Percentiles rank a stretch among this genome's conserved stretches.
Conservation (phyloP, 35 echinoderm and acorn worm species). For the Apostichopus parvimensis region DNA sequence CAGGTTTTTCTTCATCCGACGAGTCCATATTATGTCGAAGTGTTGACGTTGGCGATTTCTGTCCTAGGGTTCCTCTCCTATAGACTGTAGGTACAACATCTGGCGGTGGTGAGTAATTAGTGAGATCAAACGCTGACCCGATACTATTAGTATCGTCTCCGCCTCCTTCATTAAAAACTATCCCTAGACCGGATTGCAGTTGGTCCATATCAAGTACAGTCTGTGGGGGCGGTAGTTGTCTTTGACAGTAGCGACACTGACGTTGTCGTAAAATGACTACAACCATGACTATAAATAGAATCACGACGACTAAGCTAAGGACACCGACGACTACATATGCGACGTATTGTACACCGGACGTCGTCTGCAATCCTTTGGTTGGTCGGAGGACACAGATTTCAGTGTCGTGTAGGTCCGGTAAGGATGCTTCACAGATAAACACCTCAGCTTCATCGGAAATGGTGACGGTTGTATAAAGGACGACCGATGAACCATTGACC, state of each 20-base stretch:
- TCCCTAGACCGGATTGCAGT: background rate
- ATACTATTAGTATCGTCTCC: slow-evolving; percentile 37
- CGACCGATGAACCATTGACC: slow-evolving; percentile 23
- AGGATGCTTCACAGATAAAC: slow-evolving; percentile 45
- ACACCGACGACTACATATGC: slow-evolving; percentile 42
- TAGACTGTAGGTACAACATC: slow-evolving; percentile 41
- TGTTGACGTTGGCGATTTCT: slow-evolving; percentile 41
- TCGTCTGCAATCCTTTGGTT: background rate
- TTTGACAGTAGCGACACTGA: slow-evolving; percentile 42
- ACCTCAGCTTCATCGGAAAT: slow-evolving; percentile 30
- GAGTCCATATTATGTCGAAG: slow-evolving; percentile 41
- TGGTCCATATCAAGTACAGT: slow-evolving; percentile 48
- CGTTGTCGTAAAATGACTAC: slow-evolving; percentile 19
- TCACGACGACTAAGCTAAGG: slow-evolving; percentile 27
- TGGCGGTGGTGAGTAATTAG: background rate
- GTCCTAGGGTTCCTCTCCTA: background rate
- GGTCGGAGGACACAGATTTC: slow-evolving; percentile 52
- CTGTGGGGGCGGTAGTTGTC: slow-evolving; percentile 12
- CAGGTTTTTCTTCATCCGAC: slow-evolving; percentile 39
- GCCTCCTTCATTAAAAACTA: background rate
- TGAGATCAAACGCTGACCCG: slow-evolving; percentile 45
- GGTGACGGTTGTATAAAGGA: slow-evolving; percentile 23
- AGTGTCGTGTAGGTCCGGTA: background rate
- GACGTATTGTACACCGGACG: slow-evolving; percentile 3
- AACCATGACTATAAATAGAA: slow-evolving; percentile 46